Base-by-base conservation (phyloP, 1,140 invertebrate genomes). In the Drosophila melanica region DNA sequence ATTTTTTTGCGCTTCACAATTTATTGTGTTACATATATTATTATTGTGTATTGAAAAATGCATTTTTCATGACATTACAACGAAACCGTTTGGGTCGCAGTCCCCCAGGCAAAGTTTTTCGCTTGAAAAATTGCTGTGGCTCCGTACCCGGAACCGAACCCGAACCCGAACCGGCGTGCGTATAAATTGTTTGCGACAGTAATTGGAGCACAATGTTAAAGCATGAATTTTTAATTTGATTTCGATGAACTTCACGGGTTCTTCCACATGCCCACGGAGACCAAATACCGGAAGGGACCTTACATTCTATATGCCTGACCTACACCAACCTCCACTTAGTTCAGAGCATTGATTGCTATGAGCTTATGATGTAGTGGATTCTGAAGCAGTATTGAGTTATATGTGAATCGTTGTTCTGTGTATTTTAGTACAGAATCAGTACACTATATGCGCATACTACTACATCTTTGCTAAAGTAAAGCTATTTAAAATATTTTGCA, bases 201-300 rank as follows among this genome's bases (percentile, higher is more conserved):
- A 84, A 84, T 84, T 84, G 80, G 80, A 84, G 74, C 80, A 84
- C 80, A 84, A 82, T 82, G 80, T 84, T 82, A 82, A 82, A 82
- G 80, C 50, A 82, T 82, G 80, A 65, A 82, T 82, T 82, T 82
- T 82, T 82, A 82, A 82, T 84, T 82, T 72, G 75, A 76, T 82
- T 82, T 72, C 80, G 71, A 76, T 78, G 60, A 76, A 58, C 62
- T 48, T 27, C 23, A 47, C 48, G 55, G 60, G 37, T 54, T 50
- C 53, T 58, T 50, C 20, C 39, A 16, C 42, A 11, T 33, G 14
- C 16, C 58, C 44, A 23, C 18, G 33, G 37, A 33, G 48, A 48
- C 18, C 47, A 6, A 5, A 51, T 7, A 30, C 6, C 20, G 30
- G 33, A 37, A 54, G 39, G 9, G 33, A 35, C 9, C 33, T 27